Evolutionary conservation across 2,888 invertebrate species (phyloP).

Genomic region (Strigamia crassipes): DNA sequence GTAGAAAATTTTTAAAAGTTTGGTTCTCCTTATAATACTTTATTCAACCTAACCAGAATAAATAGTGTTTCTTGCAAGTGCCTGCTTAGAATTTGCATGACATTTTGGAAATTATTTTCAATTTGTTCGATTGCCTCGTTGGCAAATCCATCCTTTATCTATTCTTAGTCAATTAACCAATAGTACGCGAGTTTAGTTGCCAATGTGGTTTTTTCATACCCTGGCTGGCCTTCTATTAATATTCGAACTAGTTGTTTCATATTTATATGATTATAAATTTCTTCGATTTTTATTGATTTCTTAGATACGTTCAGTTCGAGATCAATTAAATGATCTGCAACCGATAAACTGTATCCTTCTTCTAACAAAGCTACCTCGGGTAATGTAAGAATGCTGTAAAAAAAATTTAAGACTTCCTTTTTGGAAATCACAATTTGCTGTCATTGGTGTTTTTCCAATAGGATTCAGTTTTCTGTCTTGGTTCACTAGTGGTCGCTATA

Average conservation of each 20-base stretch:
- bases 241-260: background rate
- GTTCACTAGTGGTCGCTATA: too few relatives aligned
- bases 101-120: background rate
- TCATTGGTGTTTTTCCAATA: too few relatives aligned
- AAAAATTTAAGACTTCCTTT: too few relatives aligned
- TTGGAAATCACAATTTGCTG: too few relatives aligned
- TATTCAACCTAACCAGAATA: too few relatives aligned
- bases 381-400: background rate
- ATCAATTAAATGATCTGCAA: background rate
- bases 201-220: background rate
- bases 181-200: background rate
- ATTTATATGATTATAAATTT: background rate
- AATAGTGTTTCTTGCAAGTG: too few relatives aligned
- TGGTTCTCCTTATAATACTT: too few relatives aligned
- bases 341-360: background rate
- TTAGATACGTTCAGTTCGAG: background rate
- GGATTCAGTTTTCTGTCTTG: too few relatives aligned
- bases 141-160: background rate
- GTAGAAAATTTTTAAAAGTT: too few relatives aligned
- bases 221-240: background rate
- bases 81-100: too few relatives aligned
- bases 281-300: background rate
- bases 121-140: background rate
- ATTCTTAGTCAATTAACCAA: background rate
- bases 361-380: conserved; percentile 54